A percentile compares a stretch with the other conserved stretches of the same genome.
Conservation (phyloP, 2,113 vertebrate genomes). For the Seriola quinqueradiata region DNA sequence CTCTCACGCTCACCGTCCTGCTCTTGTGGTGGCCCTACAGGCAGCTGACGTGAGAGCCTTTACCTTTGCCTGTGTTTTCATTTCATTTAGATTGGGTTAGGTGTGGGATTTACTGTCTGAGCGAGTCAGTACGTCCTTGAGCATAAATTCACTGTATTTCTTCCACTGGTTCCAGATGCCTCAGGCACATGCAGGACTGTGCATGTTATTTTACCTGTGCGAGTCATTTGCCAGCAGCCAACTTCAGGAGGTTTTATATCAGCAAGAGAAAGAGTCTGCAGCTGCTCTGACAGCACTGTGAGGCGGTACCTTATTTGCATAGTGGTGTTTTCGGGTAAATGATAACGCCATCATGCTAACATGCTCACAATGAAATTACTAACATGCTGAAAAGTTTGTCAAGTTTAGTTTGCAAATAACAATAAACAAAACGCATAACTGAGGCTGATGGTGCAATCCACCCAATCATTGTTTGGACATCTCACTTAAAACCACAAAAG, state of each 20-base stretch:
- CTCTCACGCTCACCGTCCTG: background rate
- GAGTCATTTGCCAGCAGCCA: background rate
- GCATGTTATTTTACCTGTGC: slow-evolving; percentile 25
- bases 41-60: background rate
- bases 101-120: slow-evolving; percentile 7
- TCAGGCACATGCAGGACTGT: slow-evolving; percentile 33
- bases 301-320: background rate
- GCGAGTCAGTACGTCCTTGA: background rate
- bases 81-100: slow-evolving; percentile 2
- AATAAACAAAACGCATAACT: background rate
- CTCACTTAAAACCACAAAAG: no score
- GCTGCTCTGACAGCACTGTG: background rate
- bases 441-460: background rate
- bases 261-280: background rate
- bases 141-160: slow-evolving; percentile 1
- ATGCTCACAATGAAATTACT: no score
- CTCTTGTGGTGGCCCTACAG: background rate
- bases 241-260: background rate
- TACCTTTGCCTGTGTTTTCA: background rate
- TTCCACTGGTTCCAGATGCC: slow-evolving; percentile 5
- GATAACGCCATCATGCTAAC: background rate
- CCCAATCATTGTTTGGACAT: no score
- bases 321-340: background rate
- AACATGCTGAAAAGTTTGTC: no score
- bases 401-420: background rate